phyloP scores from a whole-genome alignment of 2,113 vertebrate species.

The Girardinichthys multiradiatus region DNA sequence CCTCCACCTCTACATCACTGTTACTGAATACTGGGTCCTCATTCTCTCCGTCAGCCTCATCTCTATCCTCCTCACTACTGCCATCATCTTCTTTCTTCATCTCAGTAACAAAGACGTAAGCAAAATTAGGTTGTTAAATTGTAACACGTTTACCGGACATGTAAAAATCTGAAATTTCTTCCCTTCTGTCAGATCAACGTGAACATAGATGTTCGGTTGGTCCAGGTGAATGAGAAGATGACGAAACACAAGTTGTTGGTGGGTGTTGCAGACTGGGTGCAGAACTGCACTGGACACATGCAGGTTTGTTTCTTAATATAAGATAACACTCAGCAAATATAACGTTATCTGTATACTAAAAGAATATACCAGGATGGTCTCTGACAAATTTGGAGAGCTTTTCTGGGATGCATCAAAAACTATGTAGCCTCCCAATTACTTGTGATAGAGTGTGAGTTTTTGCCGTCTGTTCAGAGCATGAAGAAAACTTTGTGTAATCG shows the following conservation, averaged over 20 bases:
- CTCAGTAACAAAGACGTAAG: slow-evolving; percentile 74
- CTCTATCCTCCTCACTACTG: slow-evolving; percentile 74
- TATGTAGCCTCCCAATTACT: too few relatives aligned
- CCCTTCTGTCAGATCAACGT: slow-evolving; percentile 75
- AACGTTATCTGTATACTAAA: too few relatives aligned
- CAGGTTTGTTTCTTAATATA: slow-evolving; percentile 68
- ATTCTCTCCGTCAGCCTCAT: slow-evolving; percentile 77
- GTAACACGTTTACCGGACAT: too few relatives aligned
- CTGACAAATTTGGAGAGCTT: too few relatives aligned
- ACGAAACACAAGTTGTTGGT: slow-evolving; percentile 74
- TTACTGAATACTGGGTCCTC: slow-evolving; percentile 76
- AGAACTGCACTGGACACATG: slow-evolving; percentile 74
- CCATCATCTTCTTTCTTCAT: slow-evolving; percentile 75
- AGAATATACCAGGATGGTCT: too few relatives aligned
- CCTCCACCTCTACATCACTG: slow-evolving; percentile 71
- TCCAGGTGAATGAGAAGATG: slow-evolving; percentile 80
- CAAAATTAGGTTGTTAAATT: too few relatives aligned
- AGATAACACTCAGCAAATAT: too few relatives aligned
- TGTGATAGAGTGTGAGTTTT: too few relatives aligned
- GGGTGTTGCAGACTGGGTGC: slow-evolving; percentile 78
- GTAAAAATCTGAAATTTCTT: neutral
- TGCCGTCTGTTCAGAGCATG: too few relatives aligned
- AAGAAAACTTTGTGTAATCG: too few relatives aligned
- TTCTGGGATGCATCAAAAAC: too few relatives aligned
- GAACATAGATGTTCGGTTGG: slow-evolving; percentile 79